phyloP scores from a whole-genome alignment of 30 jellyfish, hydroid and myxozoan species.

The Rhopilema esculentum region DNA sequence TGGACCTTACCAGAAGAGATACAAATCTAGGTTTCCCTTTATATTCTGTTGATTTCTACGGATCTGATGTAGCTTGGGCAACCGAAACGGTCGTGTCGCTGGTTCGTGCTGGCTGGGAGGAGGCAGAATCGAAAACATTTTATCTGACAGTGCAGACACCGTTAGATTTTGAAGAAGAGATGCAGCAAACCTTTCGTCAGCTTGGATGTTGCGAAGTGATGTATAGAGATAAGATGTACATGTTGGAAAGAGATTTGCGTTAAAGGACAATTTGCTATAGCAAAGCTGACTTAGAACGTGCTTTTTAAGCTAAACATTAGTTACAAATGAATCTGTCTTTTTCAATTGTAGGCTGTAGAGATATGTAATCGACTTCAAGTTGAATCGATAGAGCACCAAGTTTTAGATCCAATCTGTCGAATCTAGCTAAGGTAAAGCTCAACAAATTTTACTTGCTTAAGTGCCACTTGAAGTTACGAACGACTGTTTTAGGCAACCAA shows the following conservation, averaged over 20 bases:
- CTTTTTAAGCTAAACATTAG: too few species aligned
- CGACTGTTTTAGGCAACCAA: too few species aligned
- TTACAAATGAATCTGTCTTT: too few species aligned
- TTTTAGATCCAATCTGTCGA: too few species aligned
- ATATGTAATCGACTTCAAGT: too few species aligned
- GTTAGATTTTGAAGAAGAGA: neutral
- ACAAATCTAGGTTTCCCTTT: neutral
- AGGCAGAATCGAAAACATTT: neutral
- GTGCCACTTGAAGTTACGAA: too few species aligned
- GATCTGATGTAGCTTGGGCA: neutral
- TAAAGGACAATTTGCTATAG: neutral
- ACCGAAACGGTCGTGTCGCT: neutral
- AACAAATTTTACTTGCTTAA: too few species aligned
- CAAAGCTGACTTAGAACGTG: too few species aligned
- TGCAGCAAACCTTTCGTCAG: neutral
- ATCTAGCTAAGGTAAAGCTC: too few species aligned
- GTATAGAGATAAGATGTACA: neutral
- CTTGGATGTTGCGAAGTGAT: neutral
- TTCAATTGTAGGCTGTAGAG: too few species aligned
- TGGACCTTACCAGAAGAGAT: neutral
- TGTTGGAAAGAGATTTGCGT: neutral
- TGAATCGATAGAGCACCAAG: too few species aligned
- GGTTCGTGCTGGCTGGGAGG: neutral
- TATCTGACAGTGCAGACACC: neutral
- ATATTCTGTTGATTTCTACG: neutral